Evolutionary conservation across 2,888 invertebrate species (phyloP).

Genomic region (Priocnemis perturbator): DNA sequence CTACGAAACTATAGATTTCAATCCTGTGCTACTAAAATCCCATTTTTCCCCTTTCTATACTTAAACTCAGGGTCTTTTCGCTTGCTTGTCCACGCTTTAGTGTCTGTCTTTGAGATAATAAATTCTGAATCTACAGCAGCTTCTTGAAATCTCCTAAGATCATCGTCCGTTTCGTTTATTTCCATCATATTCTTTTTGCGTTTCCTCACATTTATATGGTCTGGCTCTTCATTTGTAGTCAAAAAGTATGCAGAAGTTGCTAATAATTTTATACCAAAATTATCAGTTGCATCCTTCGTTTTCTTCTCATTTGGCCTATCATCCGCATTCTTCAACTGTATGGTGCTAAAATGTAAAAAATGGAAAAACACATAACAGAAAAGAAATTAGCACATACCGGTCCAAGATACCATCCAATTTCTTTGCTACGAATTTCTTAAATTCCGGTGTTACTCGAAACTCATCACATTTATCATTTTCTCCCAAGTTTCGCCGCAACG

Average conservation of each 20-base stretch:
- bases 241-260: slow-evolving; percentile 48
- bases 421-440: slow-evolving; percentile 62
- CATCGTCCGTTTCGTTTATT: slow-evolving; percentile 21
- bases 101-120: slow-evolving; percentile 61
- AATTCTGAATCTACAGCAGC: slow-evolving; percentile 58
- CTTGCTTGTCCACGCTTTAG: slow-evolving; percentile 59
- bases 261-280: slow-evolving; percentile 60
- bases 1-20: slow-evolving; percentile 15
- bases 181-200: slow-evolving; percentile 33
- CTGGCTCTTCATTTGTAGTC: slow-evolving; percentile 29
- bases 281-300: slow-evolving; percentile 11
- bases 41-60: slow-evolving; percentile 61
- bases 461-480: slow-evolving; percentile 49
- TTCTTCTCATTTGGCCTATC: neutral
- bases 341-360: neutral
- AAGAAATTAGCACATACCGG: slow-evolving; percentile 45
- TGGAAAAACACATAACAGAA: slow-evolving; percentile 21
- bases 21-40: slow-evolving; percentile 54
- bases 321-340: slow-evolving; percentile 20
- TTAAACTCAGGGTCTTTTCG: slow-evolving; percentile 59
- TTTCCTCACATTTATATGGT: slow-evolving; percentile 17
- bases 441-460: slow-evolving; percentile 60
- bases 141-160: slow-evolving; percentile 51
- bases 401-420: slow-evolving; percentile 62
- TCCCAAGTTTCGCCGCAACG: slow-evolving; percentile 35